Conservation (phyloP, 2,888 invertebrate genomes). For the Tetheella fluctuosa region DNA sequence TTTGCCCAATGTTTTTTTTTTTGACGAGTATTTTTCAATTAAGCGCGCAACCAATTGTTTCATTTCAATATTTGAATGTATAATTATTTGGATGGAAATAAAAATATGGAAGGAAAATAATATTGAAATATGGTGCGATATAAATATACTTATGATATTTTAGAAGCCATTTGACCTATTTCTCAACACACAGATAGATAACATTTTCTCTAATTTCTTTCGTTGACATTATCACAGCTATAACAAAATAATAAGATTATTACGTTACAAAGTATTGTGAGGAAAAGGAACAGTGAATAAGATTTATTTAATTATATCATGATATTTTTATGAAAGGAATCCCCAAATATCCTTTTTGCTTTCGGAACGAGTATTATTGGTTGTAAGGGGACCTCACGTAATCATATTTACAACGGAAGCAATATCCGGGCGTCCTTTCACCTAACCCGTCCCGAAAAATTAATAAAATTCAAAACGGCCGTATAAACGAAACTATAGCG, state of each 20-base stretch:
- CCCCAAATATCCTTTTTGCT: neutral
- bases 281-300: neutral
- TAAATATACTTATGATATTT: neutral
- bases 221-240: neutral
- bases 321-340: neutral
- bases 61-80: slow-evolving; percentile 1
- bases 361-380: neutral
- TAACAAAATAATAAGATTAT: neutral
- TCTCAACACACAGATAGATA: neutral
- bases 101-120: neutral
- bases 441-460: slow-evolving; percentile 30
- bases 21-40: slow-evolving; percentile 12
- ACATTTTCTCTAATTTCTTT: neutral
- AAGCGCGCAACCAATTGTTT: slow-evolving; percentile 7
- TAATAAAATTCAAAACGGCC: slow-evolving; percentile 47
- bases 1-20: slow-evolving; percentile 28
- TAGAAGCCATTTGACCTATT: neutral
- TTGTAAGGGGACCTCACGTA: slow-evolving; percentile 10
- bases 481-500: slow-evolving; percentile 41
- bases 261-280: neutral
- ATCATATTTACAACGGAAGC: slow-evolving; percentile 12
- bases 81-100: neutral
- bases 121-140: neutral
- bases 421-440: slow-evolving; percentile 12
- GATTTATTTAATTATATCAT: neutral